Evolutionary conservation across 1,140 invertebrate species (phyloP), one percentile per base, ranked within the genome.

Genomic region (Helicoverpa armigera): DNA sequence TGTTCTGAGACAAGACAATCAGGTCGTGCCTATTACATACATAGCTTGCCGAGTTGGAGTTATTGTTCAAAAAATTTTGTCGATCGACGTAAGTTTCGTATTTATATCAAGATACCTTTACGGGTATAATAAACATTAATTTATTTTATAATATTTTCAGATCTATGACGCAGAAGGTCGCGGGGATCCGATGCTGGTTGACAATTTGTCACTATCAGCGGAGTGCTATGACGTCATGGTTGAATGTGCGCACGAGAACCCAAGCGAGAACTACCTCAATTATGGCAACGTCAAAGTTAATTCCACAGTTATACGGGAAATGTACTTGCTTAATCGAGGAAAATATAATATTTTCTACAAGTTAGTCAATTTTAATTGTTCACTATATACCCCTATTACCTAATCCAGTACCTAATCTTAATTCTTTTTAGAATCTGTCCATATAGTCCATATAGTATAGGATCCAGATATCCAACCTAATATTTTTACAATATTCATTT

Each of bases 281-380:
- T 95, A 91, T 76, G 94, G 94, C 23, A 92, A 95, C 67, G 94
- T 95, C 12, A 95, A 95, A 89, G 92, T 95, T 23, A 94, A 94
- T 76, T 94, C 94, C 0, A 92, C 90, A 0, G 89, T 91, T 14
- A 56, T 82, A 4, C 78, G 88, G 67, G 88, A 90, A 83, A 90
- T 95, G 90, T 93, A 89, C 84, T 83, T 95, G 31, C 77, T 93
- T 10, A 95, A 95, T 86, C 80, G 90, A 48, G 94, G 94, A 18
- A 93, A 90, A 94, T 95, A 95, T 78, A 94, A 89, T 74, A 91
- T 94, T 73, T 95, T 88, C 83, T 95, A 81, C 78, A 95, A 92
- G 94, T 95, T 72, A 85, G 90, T 78, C 16, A 43, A 60, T 50
- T 60, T 18, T 70, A 5, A 7, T 1, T 43, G 7, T 54, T 54